Evolutionary conservation across 2,113 vertebrate genomes (phyloP).

Genomic region (Tachuris rubrigastra): DNA sequence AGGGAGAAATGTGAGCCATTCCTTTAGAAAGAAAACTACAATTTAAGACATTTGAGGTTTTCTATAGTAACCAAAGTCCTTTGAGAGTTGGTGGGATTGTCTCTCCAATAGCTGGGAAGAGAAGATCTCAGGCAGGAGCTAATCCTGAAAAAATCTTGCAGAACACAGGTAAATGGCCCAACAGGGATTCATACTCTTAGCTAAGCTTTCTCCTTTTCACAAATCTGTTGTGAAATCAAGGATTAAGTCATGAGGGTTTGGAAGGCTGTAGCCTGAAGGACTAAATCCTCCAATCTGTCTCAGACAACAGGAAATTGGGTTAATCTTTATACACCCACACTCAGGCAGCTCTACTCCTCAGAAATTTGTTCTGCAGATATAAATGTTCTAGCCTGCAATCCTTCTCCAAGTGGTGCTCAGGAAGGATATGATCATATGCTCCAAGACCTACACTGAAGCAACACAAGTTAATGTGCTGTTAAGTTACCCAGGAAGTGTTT

Average conservation of each 20-base stretch:
- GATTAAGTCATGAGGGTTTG: not conserved
- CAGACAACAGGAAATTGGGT: slow-evolving; percentile 29
- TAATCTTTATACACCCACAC: slow-evolving; percentile 11
- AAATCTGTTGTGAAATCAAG: not conserved
- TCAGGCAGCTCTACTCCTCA: not conserved
- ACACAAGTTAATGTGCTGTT: not conserved
- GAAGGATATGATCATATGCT: not conserved
- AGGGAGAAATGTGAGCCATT: not conserved
- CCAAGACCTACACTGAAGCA: not conserved
- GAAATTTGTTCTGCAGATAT: slow-evolving; percentile 4
- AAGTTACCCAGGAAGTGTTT: not conserved
- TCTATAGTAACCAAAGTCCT: not conserved
- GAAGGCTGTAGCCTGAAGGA: not conserved
- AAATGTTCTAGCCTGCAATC: not conserved
- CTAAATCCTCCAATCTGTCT: not conserved
- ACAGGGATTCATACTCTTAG: not conserved
- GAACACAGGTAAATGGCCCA: slow-evolving; percentile 18
- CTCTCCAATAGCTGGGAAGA: not conserved
- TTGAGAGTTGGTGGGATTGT: not conserved
- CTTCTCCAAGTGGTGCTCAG: not conserved
- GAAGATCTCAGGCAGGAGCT: not conserved
- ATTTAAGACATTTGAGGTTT: not conserved
- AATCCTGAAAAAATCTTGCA: slow-evolving; percentile 17
- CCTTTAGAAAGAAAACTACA: not conserved
- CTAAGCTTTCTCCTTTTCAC: not conserved